Evolutionary conservation across 2,797 vertebrate species (phyloP).

Genomic region (Fundulus diaphanus): DNA sequence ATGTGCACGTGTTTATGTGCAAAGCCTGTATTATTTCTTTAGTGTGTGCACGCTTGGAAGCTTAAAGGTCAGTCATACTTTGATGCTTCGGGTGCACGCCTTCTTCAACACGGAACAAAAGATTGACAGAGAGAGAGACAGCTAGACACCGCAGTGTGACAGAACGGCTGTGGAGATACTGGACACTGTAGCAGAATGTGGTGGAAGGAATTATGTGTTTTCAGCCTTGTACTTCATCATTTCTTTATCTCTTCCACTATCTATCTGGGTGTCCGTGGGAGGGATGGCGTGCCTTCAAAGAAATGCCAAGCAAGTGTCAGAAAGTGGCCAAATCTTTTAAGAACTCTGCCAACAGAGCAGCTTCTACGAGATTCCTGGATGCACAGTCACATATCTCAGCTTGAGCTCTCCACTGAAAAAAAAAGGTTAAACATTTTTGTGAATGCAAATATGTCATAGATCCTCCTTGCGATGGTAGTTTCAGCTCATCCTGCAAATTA

Average conservation of each 20-base stretch:
- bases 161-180: constrained; percentile 52
- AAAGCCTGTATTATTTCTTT: constrained; percentile 27
- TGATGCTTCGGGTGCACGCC: constrained; percentile 53
- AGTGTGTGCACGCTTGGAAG: constrained; percentile 34
- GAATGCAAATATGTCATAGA: constrained; percentile 10
- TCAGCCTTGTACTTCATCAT: constrained; percentile 44
- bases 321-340: constrained; percentile 36
- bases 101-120: constrained; percentile 63
- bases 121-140: constrained; percentile 53
- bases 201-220: constrained; percentile 41
- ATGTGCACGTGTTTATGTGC: constrained; percentile 22
- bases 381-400: constrained; percentile 5
- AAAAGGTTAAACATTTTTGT: background rate
- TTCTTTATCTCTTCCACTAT: constrained; percentile 41
- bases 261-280: constrained; percentile 22
- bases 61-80: constrained; percentile 66
- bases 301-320: constrained; percentile 56
- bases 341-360: constrained; percentile 21
- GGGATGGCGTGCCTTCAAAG: constrained; percentile 40
- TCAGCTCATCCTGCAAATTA: background rate
- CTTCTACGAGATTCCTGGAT: background rate
- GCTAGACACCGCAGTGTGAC: constrained; percentile 48
- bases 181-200: constrained; percentile 58
- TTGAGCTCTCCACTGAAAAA: constrained; percentile 1
- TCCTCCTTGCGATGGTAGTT: constrained; percentile 11